Conservation (phyloP, 1,140 invertebrate species). For the Tetragonula clypearis region DNA sequence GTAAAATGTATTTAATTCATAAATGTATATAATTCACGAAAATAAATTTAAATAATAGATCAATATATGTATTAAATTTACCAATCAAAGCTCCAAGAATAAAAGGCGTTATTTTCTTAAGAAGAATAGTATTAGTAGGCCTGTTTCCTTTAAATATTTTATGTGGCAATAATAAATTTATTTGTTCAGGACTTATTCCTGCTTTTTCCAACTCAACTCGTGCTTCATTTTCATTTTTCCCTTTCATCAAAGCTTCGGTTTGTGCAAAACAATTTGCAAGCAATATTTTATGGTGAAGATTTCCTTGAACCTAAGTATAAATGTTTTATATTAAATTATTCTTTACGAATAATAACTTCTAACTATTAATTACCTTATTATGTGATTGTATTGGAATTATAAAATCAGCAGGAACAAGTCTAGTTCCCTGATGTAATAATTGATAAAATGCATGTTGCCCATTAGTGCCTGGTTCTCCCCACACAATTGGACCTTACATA, state of each 20-base stretch:
- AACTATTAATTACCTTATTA: slow-evolving; percentile 88
- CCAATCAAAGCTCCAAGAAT: slow-evolving; percentile 97
- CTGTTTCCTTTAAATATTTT: slow-evolving; percentile 99
- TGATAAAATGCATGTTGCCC: slow-evolving; percentile 99
- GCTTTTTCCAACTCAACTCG: slow-evolving; percentile 88
- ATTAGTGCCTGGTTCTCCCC: slow-evolving; percentile 99
- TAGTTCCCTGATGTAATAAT: slow-evolving; percentile 94
- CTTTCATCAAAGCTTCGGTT: slow-evolving; percentile 98
- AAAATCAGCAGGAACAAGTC: slow-evolving; percentile 98
- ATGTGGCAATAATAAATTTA: slow-evolving; percentile 94
- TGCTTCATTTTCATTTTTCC: slow-evolving; percentile 91
- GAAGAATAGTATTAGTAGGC: slow-evolving; percentile 98
- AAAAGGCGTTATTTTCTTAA: slow-evolving; percentile 96
- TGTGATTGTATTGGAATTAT: slow-evolving; percentile 96
- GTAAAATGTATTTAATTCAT: slow-evolving; percentile 40
- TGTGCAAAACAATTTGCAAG: slow-evolving; percentile 99
- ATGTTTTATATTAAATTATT: slow-evolving; percentile 4
- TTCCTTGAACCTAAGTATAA: slow-evolving; percentile 74
- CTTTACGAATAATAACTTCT: not conserved
- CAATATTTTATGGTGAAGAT: slow-evolving; percentile 92
- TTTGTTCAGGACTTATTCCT: slow-evolving; percentile 87
- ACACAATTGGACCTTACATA: slow-evolving; percentile 84
- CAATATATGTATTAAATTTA: slow-evolving; percentile 78
- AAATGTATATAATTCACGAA: not conserved
- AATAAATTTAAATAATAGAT: slow-evolving; percentile 11